Percentiles rank a stretch among this genome's conserved stretches.
Conservation (phyloP, 2,888 invertebrate species). For the Adela reaumurella region DNA sequence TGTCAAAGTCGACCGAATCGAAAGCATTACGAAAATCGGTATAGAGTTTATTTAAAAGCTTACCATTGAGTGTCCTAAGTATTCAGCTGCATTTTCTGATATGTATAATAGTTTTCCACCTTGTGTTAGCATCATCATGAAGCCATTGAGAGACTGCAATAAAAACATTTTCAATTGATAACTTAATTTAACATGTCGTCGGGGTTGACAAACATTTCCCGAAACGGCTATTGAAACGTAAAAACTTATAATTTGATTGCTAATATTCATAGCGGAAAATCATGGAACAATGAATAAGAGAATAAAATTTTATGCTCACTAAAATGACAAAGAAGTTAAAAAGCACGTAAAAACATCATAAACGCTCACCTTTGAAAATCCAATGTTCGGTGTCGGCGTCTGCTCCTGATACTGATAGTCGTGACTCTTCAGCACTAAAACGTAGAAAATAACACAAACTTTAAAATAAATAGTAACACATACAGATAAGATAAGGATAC, state of each 20-base stretch:
- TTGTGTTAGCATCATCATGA: constrained; percentile 97
- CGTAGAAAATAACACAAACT: constrained; percentile 49
- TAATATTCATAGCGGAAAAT: no score
- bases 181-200: no score
- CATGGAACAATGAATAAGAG: no score
- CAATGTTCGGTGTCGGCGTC: constrained; percentile 79
- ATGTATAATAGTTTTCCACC: constrained; percentile 97
- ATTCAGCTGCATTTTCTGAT: constrained; percentile 98
- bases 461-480: constrained; percentile 28
- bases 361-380: constrained; percentile 85
- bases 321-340: no score
- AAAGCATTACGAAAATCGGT: neutral
- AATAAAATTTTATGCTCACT: no score
- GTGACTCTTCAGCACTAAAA: constrained; percentile 86
- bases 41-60: constrained; percentile 22
- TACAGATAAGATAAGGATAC: constrained; percentile 38
- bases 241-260: no score
- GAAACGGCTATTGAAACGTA: no score
- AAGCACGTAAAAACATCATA: neutral
- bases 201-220: no score
- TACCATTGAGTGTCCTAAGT: constrained; percentile 98
- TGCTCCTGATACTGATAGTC: constrained; percentile 67
- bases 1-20: neutral
- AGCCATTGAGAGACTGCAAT: constrained; percentile 93
- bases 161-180: neutral